Percentiles rank a stretch among this genome's conserved stretches.
phyloP scores from a whole-genome alignment of 2,888 invertebrate genomes.

The Macrosiphum euphorbiae region DNA sequence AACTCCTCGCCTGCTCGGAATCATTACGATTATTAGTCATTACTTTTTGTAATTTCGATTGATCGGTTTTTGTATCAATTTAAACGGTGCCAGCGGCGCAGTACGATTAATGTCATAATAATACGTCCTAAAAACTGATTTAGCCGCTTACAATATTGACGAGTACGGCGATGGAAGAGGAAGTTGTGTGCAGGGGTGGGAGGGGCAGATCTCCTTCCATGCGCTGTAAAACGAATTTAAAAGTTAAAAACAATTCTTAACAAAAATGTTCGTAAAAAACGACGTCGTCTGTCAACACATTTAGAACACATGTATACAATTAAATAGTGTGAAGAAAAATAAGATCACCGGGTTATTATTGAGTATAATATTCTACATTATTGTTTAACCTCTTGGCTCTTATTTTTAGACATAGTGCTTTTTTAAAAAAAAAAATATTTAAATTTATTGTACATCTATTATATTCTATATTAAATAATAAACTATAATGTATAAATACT shows the following conservation, averaged over 20 bases:
- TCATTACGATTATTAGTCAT: slow-evolving; percentile 44
- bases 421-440: not conserved
- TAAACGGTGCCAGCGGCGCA: not conserved
- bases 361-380: not conserved
- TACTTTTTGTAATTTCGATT: slow-evolving; percentile 6
- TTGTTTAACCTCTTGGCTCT: not conserved
- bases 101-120: not conserved
- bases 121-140: not conserved
- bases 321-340: not conserved
- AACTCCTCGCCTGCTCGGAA: not conserved
- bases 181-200: not conserved
- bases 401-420: not conserved
- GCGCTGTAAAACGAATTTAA: not conserved
- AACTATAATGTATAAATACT: not conserved
- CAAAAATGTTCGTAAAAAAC: not conserved
- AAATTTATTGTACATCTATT: not conserved
- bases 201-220: not conserved
- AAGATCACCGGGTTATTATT: not conserved
- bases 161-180: not conserved
- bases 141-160: not conserved
- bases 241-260: not conserved
- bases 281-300: not conserved
- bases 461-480: not conserved
- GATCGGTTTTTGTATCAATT: slow-evolving; percentile 2
- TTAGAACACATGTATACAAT: not conserved